phyloP scores from a whole-genome alignment of 2,797 vertebrate species.

The Catharus ustulatus region DNA sequence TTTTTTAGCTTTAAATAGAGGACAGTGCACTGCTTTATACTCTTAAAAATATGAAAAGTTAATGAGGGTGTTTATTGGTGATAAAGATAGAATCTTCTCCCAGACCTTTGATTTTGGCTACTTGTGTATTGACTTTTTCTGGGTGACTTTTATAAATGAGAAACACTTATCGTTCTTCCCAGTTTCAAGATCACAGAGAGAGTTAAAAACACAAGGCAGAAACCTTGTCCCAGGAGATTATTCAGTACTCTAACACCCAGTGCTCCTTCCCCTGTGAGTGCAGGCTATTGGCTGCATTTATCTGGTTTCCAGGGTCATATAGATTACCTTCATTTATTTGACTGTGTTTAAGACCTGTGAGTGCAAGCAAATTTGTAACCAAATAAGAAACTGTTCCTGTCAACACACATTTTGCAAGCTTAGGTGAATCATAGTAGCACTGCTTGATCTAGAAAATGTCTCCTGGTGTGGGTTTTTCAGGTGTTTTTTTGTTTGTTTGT shows the following conservation, averaged over 20 bases:
- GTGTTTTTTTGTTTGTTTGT: neutral
- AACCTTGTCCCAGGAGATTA: neutral
- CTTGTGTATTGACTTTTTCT: neutral
- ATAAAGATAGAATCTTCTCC: neutral
- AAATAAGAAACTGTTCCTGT: neutral
- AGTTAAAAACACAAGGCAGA: neutral
- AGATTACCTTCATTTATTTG: neutral
- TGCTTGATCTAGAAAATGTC: neutral
- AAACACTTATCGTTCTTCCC: neutral
- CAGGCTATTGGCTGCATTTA: neutral
- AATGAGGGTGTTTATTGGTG: neutral
- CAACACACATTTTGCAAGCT: neutral
- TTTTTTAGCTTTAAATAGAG: conserved; percentile 13
- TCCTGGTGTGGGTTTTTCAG: neutral
- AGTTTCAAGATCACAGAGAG: neutral
- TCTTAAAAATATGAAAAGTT: conserved; percentile 36
- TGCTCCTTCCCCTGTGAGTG: neutral
- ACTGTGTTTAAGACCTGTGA: neutral
- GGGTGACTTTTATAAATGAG: neutral
- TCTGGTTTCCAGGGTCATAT: neutral
- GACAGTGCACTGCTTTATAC: neutral
- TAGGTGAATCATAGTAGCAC: neutral
- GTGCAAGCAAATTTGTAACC: neutral
- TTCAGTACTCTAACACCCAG: neutral
- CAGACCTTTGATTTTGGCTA: conserved; percentile 3